A percentile compares a stretch with the other conserved stretches of the same genome.
Conservation (phyloP, 2,797 vertebrate genomes). For the Rhynchonycteris naso region DNA sequence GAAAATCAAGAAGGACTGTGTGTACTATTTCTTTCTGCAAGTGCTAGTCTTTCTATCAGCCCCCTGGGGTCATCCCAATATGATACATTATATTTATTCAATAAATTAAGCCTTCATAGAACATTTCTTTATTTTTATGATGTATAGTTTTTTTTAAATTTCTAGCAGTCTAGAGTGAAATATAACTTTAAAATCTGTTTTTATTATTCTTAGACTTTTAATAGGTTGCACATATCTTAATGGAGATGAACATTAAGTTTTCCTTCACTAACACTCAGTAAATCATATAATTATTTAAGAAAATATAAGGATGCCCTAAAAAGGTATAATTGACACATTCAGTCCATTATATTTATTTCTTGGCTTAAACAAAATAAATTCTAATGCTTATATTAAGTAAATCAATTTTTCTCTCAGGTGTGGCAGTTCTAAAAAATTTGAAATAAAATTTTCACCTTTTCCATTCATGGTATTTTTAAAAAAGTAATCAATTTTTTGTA, state of each 20-base stretch:
- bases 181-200: constrained; percentile 23
- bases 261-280: constrained; percentile 14
- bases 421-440: not conserved
- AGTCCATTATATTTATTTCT: not conserved
- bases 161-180: constrained; percentile 32
- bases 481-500: not conserved
- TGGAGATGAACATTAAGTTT: not conserved
- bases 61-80: not conserved
- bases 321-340: not conserved
- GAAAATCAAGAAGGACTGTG: not conserved
- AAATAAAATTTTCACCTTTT: constrained; percentile 19
- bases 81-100: constrained; percentile 19
- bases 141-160: constrained; percentile 36
- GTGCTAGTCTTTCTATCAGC: not conserved
- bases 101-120: constrained; percentile 59
- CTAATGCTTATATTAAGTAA: constrained; percentile 52
- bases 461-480: not conserved
- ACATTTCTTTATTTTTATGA: constrained; percentile 62
- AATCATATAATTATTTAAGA: constrained; percentile 51
- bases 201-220: constrained; percentile 58
- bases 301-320: not conserved
- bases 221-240: constrained; percentile 18
- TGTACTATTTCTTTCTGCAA: not conserved
- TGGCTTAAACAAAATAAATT: constrained; percentile 17
- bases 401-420: not conserved